These are phyloP conservation scores for Palaemon carinicauda DNA, from an alignment of 1,140 invertebrate species.

Conservation along the genomic window DNA sequence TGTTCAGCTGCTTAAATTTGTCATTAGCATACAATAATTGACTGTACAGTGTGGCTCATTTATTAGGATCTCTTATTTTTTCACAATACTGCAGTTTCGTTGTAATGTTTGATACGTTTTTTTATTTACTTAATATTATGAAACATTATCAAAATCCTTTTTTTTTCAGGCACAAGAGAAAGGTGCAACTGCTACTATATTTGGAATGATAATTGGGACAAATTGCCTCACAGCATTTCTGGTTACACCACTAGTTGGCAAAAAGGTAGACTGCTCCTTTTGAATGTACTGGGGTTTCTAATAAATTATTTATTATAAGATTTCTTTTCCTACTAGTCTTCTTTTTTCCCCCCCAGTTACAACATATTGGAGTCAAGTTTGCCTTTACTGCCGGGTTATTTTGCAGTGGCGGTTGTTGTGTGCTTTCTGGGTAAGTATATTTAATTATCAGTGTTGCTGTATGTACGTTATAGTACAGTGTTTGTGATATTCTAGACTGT, in stretches of 20 bases:
- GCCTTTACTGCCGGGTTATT: constrained; percentile 61
- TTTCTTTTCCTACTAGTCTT: background rate
- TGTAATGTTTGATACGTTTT: too few species aligned
- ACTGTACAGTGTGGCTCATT: too few species aligned
- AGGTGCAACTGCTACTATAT: constrained; percentile 61
- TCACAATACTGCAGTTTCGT: too few species aligned
- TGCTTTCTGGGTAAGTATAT: constrained; percentile 56
- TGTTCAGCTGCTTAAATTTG: too few species aligned
- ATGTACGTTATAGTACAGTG: background rate
- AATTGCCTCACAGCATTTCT: constrained; percentile 63
- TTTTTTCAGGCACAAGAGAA: constrained; percentile 61
- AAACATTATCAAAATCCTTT: too few species aligned
- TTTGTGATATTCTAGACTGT: too few species aligned
- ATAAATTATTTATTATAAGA: background rate
- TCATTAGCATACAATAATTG: too few species aligned
- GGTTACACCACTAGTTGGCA: constrained; percentile 62
- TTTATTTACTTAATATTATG: too few species aligned
- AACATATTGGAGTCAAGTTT: constrained; percentile 61
- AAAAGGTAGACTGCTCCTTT: constrained; percentile 57
- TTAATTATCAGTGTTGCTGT: background rate
- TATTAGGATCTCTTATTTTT: too few species aligned
- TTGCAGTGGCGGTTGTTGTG: constrained; percentile 61
- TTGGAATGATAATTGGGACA: constrained; percentile 62
- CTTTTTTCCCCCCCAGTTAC: constrained; percentile 50
- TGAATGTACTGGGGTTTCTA: background rate